phyloP scores from a whole-genome alignment of 1,140 invertebrate genomes.

The Hyles vespertilio region DNA sequence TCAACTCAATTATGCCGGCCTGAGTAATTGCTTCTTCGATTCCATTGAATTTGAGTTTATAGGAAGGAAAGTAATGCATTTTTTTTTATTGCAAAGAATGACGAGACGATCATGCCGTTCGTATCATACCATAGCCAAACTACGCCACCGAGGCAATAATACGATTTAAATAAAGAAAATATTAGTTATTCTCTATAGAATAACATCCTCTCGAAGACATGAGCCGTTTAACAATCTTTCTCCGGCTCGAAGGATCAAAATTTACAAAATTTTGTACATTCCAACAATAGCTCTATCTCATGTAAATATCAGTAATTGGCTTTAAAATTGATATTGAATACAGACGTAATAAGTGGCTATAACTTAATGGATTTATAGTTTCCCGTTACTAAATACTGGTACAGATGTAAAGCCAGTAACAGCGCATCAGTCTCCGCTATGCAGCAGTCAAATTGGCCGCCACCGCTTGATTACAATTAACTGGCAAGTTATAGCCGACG shows the following conservation, averaged over 20 bases:
- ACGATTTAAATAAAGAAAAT: neutral
- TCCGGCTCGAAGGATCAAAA: too few relatives aligned
- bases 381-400: neutral
- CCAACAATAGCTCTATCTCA: too few relatives aligned
- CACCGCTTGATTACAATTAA: slow-evolving; percentile 60
- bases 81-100: too few relatives aligned
- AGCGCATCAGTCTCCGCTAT: slow-evolving; percentile 28
- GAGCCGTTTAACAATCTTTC: too few relatives aligned
- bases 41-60: too few relatives aligned
- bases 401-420: slow-evolving; percentile 14
- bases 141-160: neutral
- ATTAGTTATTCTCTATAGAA: neutral
- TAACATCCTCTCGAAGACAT: too few relatives aligned
- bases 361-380: too few relatives aligned
- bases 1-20: too few relatives aligned
- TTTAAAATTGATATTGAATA: slow-evolving; percentile 10
- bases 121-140: neutral
- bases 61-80: too few relatives aligned
- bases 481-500: slow-evolving; percentile 45
- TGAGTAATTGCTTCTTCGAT: too few relatives aligned
- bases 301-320: neutral
- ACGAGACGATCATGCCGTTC: neutral
- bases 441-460: slow-evolving; percentile 46
- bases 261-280: too few relatives aligned
- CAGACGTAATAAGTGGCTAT: slow-evolving; percentile 6